phyloP scores from a whole-genome alignment of 2,888 invertebrate species.

The Perizoma affinitatum region DNA sequence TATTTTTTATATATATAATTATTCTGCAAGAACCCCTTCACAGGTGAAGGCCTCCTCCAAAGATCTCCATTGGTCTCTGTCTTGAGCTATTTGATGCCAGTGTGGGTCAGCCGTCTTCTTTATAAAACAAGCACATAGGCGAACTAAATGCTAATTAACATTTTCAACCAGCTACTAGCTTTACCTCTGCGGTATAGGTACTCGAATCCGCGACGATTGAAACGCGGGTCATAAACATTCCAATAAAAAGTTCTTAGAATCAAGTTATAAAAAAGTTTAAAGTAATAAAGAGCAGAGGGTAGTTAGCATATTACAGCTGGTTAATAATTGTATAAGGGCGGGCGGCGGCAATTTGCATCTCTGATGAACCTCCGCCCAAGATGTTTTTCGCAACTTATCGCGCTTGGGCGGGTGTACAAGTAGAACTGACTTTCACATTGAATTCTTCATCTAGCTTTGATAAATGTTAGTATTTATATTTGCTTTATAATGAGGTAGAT shows the following conservation, averaged over 20 bases:
- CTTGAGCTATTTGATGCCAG: too few relatives aligned
- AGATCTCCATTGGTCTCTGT: too few relatives aligned
- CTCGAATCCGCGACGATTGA: too few relatives aligned
- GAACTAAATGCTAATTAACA: too few relatives aligned
- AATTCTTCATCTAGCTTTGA: neutral
- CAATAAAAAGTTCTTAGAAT: neutral
- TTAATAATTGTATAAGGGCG: slow-evolving; percentile 63
- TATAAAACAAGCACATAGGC: too few relatives aligned
- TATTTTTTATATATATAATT: too few relatives aligned
- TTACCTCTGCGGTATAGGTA: too few relatives aligned
- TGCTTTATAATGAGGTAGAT: neutral
- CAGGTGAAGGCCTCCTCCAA: too few relatives aligned
- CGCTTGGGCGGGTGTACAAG: slow-evolving; percentile 37
- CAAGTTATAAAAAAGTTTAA: slow-evolving; percentile 42
- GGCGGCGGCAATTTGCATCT: slow-evolving; percentile 61
- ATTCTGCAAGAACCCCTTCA: too few relatives aligned
- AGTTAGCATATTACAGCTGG: slow-evolving; percentile 62
- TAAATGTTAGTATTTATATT: neutral
- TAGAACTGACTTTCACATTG: neutral
- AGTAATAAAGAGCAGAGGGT: slow-evolving; percentile 43
- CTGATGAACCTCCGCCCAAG: slow-evolving; percentile 60
- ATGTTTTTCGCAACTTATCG: slow-evolving; percentile 56
- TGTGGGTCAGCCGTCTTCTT: too few relatives aligned
- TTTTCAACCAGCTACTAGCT: too few relatives aligned
- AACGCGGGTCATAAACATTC: too few relatives aligned